Evolutionary conservation across 2,888 invertebrate genomes (phyloP).

Genomic region (Epicampocera succincta): DNA sequence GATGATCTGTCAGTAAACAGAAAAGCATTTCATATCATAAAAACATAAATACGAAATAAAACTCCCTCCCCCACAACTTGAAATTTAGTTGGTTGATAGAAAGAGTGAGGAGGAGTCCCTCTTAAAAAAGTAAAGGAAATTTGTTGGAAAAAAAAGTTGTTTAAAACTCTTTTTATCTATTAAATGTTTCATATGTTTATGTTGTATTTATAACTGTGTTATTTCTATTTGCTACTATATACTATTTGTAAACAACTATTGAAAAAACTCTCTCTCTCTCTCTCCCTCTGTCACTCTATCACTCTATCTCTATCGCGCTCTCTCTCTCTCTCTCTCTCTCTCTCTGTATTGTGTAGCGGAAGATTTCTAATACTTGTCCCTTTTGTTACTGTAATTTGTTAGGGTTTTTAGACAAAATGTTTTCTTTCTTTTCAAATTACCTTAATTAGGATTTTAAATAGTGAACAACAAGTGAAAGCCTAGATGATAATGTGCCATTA

Average conservation of each 20-base stretch:
- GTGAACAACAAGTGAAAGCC: slow-evolving; percentile 6
- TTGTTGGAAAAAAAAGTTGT: slow-evolving; percentile 50
- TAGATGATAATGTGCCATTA: slow-evolving; percentile 46
- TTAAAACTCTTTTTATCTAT: slow-evolving; percentile 43
- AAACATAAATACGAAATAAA: slow-evolving; percentile 13
- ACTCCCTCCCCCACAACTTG: slow-evolving; percentile 25
- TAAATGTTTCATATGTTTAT: slow-evolving; percentile 57
- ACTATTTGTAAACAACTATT: slow-evolving; percentile 50
- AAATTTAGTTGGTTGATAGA: slow-evolving; percentile 7
- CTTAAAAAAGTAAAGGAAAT: too few relatives aligned
- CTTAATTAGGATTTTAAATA: slow-evolving; percentile 9
- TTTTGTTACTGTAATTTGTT: slow-evolving; percentile 46
- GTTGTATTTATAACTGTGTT: slow-evolving; percentile 63
- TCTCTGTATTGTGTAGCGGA: slow-evolving; percentile 41
- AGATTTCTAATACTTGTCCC: slow-evolving; percentile 38
- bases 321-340: slow-evolving; percentile 13
- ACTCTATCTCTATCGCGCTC: neutral
- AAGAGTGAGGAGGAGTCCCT: too few relatives aligned
- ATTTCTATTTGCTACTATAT: slow-evolving; percentile 56
- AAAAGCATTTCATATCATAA: slow-evolving; percentile 52
- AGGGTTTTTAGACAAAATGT: neutral
- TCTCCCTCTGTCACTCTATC: neutral
- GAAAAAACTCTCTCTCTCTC: slow-evolving; percentile 17
- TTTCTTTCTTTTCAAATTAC: neutral
- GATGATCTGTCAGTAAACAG: too few relatives aligned